These are phyloP conservation scores for Octomys mimax DNA, from an alignment of 2,797 vertebrate genomes.

Conservation along the genomic window DNA sequence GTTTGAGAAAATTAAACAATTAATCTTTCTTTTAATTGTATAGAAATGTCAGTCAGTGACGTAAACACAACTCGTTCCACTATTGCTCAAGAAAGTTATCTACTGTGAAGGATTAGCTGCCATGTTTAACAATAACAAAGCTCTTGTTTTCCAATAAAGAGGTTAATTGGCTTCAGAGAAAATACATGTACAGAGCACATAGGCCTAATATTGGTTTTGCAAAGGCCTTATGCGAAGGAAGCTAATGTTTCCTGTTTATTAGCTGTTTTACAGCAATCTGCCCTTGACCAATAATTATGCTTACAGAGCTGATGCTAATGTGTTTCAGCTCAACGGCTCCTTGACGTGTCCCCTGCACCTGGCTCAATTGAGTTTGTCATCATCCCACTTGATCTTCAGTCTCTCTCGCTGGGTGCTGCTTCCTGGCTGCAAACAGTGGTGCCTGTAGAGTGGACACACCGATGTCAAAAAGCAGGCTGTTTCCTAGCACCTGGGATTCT, in stretches of 20 bases:
- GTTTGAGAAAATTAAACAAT: conserved; percentile 87
- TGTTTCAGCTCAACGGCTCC: conserved; percentile 74
- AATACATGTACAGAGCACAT: conserved; percentile 83
- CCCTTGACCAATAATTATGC: conserved; percentile 86
- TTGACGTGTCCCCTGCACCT: conserved; percentile 73
- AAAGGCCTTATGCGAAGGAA: conserved; percentile 81
- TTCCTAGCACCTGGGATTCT: neutral
- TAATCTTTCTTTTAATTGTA: conserved; percentile 84
- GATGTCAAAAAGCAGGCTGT: conserved; percentile 13
- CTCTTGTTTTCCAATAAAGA: conserved; percentile 89
- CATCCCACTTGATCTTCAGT: neutral
- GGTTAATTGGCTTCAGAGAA: conserved; percentile 89
- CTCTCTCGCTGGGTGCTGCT: neutral
- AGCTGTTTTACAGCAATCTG: conserved; percentile 86
- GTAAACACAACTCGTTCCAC: conserved; percentile 80
- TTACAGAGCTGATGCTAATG: conserved; percentile 79
- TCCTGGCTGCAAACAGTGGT: conserved; percentile 13
- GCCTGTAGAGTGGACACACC: neutral
- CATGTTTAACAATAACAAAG: conserved; percentile 85
- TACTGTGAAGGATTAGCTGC: conserved; percentile 86
- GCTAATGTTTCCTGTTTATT: conserved; percentile 87
- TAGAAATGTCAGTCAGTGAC: conserved; percentile 73
- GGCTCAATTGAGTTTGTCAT: conserved; percentile 68
- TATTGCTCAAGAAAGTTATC: conserved; percentile 84
- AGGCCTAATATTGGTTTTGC: conserved; percentile 88